Base-by-base conservation (phyloP, 2,797 vertebrate species). In the Spondyliosoma cantharus region DNA sequence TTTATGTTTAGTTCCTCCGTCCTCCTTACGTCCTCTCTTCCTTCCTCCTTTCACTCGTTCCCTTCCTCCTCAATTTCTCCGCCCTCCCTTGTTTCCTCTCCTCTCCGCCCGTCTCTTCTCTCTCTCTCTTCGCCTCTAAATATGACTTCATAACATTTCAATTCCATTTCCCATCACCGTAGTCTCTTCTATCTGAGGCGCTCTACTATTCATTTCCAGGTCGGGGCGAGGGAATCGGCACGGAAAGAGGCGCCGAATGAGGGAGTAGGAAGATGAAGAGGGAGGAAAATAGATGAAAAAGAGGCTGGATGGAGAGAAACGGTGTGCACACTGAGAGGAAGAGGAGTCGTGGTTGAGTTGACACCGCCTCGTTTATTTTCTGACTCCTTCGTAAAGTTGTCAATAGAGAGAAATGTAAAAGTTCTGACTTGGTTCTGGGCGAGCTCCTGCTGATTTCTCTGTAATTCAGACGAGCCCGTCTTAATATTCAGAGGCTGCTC, bases 161-260 rank as follows among this genome's bases (percentile, higher is more conserved):
- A 65, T 86, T 83, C 71, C 64, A 56, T 83, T 85, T 72, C 70
- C 80, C 75, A 73, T 85, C 85, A 63, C 29, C 9, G 5, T 17
- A 1, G 46, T 54, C 42, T 56, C 20, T 16, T 76, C 61, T 64
- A 19, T 84, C 37, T 42, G 61, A 24, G 22, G 67, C 17, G 70
- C 80, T 81, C 73, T 45, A 49, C 71, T 32, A 29, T 76, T 86
- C 73, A 74, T 59, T 81, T 85, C 74, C 62, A 85, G 79, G 83
- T 81, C 63, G 32, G 58, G 65, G 74, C 3, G 68, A 73, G 68
- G 19, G 74, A 80, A 71, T 19, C 2, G 46, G 42, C 32, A 43
- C 0, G 42, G 76, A 82, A 32, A 45, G 45, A 52, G 45, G 49
- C 8, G 17, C 32, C 29, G 71, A 59, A 17, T 15, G 62, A 60